Conservation (phyloP, 1,140 invertebrate genomes). For the Melipona quadrifasciata region DNA sequence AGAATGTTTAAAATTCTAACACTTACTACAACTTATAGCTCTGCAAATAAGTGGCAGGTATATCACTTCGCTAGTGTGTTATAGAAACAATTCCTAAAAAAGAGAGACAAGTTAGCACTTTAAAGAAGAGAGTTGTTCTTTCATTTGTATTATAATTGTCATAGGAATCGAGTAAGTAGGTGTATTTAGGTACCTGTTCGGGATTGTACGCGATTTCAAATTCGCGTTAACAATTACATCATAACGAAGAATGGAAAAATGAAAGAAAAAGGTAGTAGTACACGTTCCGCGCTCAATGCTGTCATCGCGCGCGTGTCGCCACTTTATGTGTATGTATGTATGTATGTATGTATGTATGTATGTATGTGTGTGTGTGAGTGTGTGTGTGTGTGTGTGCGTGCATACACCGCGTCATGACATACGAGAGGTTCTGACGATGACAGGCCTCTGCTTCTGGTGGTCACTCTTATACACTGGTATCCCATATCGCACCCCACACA, state of each 20-base stretch:
- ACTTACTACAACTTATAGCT: not conserved
- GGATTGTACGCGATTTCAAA: not conserved
- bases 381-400: conserved; percentile 24
- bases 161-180: accelerated
- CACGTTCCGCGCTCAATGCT: conserved; percentile 45
- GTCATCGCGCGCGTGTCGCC: conserved; percentile 66
- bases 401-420: conserved; percentile 71
- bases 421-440: conserved; percentile 79
- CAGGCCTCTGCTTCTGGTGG: conserved; percentile 77
- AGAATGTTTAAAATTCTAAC: not conserved
- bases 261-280: conserved; percentile 15
- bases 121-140: not conserved
- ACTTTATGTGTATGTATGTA: not conserved
- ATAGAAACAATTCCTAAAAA: not conserved
- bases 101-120: not conserved
- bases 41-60: not conserved
- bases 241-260: not conserved
- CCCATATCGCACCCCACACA: conserved; percentile 69
- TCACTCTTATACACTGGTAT: conserved; percentile 79
- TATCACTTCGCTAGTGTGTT: accelerated
- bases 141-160: too few species aligned
- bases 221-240: too few species aligned
- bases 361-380: conserved; percentile 25
- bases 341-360: not conserved
- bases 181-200: too few species aligned